Percentiles rank a stretch among this genome's conserved stretches.
These are phyloP conservation scores for Setophaga kirtlandii DNA, from an alignment of 2,113 vertebrate species.

Conservation along the genomic window DNA sequence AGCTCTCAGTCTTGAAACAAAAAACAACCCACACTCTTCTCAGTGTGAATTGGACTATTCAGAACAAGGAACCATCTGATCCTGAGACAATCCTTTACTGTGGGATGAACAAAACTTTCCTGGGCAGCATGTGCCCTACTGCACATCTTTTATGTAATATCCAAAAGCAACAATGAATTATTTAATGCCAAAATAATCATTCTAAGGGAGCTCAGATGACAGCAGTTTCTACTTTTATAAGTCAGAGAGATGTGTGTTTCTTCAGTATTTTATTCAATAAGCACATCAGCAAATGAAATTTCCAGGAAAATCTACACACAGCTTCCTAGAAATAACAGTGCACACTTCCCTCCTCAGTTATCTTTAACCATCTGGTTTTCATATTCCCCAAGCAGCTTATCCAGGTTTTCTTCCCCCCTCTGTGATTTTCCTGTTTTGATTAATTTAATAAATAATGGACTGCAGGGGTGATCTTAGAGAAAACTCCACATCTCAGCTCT, in stretches of 20 bases:
- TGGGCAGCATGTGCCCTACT: background rate
- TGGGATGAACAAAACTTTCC: background rate
- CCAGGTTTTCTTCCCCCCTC: accelerated
- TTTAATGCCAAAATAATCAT: background rate
- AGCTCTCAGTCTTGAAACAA: background rate
- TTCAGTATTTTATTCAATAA: constrained; percentile 74
- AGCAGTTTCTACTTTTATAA: constrained; percentile 55
- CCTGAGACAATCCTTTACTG: background rate
- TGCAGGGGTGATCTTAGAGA: background rate
- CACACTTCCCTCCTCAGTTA: background rate
- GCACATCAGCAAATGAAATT: background rate
- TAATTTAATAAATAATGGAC: constrained; percentile 17
- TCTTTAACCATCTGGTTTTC: background rate
- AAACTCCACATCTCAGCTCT: constrained; percentile 4
- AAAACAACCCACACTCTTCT: background rate
- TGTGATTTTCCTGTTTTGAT: background rate
- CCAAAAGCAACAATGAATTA: background rate
- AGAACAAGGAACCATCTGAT: background rate
- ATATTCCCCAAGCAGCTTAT: background rate
- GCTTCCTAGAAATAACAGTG: background rate
- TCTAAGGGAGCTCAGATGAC: constrained; percentile 36
- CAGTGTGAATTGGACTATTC: background rate
- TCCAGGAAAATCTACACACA: background rate
- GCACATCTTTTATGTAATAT: background rate
- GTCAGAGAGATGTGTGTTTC: background rate